phyloP scores from a whole-genome alignment of 2,113 vertebrate species.

The Hoplias malabaricus region DNA sequence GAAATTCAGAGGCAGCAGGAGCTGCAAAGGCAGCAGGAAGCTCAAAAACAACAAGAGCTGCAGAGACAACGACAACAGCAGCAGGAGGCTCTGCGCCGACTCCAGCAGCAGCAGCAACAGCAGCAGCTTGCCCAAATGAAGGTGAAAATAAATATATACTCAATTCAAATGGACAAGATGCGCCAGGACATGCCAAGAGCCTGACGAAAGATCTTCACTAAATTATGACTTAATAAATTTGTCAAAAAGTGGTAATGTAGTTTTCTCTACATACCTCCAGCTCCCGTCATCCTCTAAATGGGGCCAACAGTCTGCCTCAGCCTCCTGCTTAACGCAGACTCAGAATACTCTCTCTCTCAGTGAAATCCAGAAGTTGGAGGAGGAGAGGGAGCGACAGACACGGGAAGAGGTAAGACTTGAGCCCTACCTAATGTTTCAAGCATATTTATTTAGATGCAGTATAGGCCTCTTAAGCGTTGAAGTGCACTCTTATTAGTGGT shows the following conservation, averaged over 20 bases:
- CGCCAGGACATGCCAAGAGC: too few relatives aligned
- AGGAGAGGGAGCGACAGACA: conserved; percentile 87
- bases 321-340: conserved; percentile 72
- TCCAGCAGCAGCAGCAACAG: conserved; percentile 93
- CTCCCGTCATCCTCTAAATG: conserved; percentile 97
- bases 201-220: neutral
- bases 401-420: conserved; percentile 84
- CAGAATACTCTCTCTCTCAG: conserved; percentile 89
- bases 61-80: conserved; percentile 85
- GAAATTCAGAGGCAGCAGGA: conserved; percentile 85
- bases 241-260: neutral
- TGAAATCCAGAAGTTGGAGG: conserved; percentile 97
- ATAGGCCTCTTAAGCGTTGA: too few relatives aligned
- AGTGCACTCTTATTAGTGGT: neutral
- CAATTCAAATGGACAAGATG: too few relatives aligned
- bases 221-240: neutral
- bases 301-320: conserved; percentile 89
- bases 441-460: too few relatives aligned
- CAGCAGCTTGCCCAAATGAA: conserved; percentile 98
- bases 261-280: conserved; percentile 63
- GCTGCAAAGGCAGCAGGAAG: conserved; percentile 89
- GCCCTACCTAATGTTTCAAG: neutral
- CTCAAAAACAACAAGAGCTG: conserved; percentile 85
- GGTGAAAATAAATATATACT: conserved; percentile 67
- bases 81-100: conserved; percentile 87